phyloP scores from a whole-genome alignment of 2,113 vertebrate species.

The Carassius auratus region DNA sequence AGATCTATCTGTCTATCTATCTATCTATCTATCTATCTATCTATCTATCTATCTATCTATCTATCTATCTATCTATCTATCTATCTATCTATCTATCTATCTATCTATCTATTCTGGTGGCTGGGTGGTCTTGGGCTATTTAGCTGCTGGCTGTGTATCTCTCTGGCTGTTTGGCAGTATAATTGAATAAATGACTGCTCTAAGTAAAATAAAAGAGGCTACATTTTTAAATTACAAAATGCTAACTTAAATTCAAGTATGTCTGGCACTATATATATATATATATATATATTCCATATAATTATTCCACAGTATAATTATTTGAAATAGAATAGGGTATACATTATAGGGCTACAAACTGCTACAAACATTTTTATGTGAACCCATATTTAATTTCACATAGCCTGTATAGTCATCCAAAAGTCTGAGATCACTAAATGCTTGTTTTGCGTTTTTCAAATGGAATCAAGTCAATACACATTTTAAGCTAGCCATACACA shows the following conservation, averaged over 20 bases:
- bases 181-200: background rate
- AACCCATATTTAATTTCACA: too few relatives aligned
- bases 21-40: background rate
- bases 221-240: background rate
- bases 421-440: too few relatives aligned
- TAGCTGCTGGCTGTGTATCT: background rate
- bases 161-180: background rate
- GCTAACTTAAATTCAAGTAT: background rate
- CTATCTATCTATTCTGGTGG: background rate
- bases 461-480: too few relatives aligned
- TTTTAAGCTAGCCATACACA: too few relatives aligned
- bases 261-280: background rate
- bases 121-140: background rate
- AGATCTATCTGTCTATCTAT: constrained; percentile 28
- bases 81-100: background rate
- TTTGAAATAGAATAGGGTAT: background rate
- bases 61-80: background rate
- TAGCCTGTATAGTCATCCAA: too few relatives aligned
- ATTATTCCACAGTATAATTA: too few relatives aligned
- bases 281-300: too few relatives aligned
- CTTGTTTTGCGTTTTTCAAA: too few relatives aligned
- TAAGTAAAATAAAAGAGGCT: background rate
- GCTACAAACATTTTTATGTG: too few relatives aligned
- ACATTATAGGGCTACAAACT: background rate
- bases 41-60: background rate